Conservation (phyloP, 2,113 vertebrate species). For the Panthera leo region DNA sequence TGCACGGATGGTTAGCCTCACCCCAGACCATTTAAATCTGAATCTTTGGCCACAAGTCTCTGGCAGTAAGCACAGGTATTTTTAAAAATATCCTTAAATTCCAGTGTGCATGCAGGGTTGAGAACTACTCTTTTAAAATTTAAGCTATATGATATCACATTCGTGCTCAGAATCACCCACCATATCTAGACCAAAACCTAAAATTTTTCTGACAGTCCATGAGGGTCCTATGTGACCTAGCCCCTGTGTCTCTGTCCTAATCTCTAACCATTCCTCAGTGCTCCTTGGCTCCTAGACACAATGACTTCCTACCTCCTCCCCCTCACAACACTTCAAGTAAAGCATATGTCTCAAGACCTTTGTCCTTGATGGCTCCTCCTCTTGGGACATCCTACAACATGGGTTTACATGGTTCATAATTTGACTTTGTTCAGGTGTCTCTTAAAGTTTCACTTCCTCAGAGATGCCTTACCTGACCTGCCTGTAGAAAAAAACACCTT, state of each 20-base stretch:
- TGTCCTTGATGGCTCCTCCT: fast-evolving
- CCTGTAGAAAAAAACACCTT: not conserved
- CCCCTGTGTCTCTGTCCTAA: not conserved
- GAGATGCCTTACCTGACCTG: not conserved
- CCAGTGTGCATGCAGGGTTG: not conserved
- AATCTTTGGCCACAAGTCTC: not conserved
- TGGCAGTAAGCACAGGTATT: not conserved
- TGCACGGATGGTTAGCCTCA: not conserved
- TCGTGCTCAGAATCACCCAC: not conserved
- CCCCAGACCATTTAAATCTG: not conserved
- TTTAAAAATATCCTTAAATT: not conserved
- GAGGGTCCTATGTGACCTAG: not conserved
- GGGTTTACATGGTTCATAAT: not conserved
- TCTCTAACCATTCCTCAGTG: not conserved
- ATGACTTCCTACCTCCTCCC: not conserved
- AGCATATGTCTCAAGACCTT: not conserved
- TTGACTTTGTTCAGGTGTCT: not conserved
- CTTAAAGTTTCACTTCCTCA: not conserved
- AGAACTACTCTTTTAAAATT: not conserved
- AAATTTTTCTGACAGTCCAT: not conserved
- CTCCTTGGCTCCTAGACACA: not conserved
- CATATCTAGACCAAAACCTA: not conserved
- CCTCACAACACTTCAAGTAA: not conserved
- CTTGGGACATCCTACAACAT: not conserved
- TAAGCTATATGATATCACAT: not conserved